phyloP scores from a whole-genome alignment of 2,113 vertebrate species.

The Fregata magnificens region DNA sequence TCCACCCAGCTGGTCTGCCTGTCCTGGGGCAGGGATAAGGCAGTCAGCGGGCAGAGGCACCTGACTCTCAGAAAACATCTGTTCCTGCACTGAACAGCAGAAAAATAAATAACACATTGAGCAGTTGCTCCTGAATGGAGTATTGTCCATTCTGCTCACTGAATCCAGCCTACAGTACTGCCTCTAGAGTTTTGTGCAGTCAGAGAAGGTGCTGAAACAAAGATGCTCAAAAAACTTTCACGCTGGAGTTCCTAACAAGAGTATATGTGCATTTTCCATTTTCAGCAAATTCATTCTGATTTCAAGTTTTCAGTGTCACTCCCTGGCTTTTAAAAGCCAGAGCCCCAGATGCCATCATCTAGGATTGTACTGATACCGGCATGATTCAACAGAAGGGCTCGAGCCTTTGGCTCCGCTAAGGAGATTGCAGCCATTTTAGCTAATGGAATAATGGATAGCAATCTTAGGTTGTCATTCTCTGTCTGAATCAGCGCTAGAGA shows the following conservation, averaged over 20 bases:
- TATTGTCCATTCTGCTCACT: neutral
- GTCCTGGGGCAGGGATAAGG: neutral
- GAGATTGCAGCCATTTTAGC: slow-evolving; percentile 14
- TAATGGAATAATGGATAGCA: slow-evolving; percentile 52
- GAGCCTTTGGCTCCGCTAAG: neutral
- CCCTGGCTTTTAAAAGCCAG: neutral
- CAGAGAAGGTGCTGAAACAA: neutral
- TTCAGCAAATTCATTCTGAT: neutral
- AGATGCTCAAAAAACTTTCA: neutral
- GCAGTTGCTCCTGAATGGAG: neutral
- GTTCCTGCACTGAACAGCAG: neutral
- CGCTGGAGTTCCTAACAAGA: neutral
- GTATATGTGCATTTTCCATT: neutral
- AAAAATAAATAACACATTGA: neutral
- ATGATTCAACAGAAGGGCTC: neutral
- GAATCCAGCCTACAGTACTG: neutral
- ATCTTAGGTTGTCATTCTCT: neutral
- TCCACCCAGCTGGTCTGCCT: neutral
- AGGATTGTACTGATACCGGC: neutral
- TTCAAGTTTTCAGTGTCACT: neutral
- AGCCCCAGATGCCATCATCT: neutral
- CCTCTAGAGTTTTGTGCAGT: neutral
- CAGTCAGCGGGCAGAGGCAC: neutral
- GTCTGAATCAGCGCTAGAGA: neutral
- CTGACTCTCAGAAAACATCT: neutral